These are phyloP conservation scores for Brachypteracias leptosomus DNA, from an alignment of 2,113 vertebrate species.

Conservation along the genomic window DNA sequence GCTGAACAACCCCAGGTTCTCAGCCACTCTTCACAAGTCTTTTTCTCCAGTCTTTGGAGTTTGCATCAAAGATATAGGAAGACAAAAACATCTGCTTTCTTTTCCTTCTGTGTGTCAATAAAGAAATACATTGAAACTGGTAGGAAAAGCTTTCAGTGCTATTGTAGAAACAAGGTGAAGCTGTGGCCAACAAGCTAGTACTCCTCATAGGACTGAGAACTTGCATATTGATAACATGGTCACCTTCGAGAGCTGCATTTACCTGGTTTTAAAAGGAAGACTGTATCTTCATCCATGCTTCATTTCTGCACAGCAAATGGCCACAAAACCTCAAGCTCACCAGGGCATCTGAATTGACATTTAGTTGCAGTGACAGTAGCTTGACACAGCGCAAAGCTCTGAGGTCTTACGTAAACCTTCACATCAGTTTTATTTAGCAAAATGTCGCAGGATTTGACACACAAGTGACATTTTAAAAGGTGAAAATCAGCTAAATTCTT, in stretches of 20 bases:
- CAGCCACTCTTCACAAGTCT: too few species aligned
- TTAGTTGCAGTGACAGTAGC: not conserved
- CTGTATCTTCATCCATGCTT: not conserved
- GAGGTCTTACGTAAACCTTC: not conserved
- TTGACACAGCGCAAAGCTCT: not conserved
- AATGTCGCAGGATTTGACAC: not conserved
- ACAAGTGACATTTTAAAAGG: not conserved
- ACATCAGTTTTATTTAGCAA: not conserved
- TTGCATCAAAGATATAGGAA: not conserved
- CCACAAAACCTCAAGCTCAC: not conserved
- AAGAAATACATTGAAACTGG: not conserved
- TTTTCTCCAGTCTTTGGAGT: too few species aligned
- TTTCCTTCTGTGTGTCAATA: not conserved
- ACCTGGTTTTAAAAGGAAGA: not conserved
- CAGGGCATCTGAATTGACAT: not conserved
- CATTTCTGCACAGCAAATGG: not conserved
- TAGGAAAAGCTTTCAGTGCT: not conserved
- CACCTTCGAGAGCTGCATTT: not conserved
- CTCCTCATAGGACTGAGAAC: too few species aligned
- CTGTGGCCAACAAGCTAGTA: not conserved
- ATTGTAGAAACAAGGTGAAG: not conserved
- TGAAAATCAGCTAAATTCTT: not conserved
- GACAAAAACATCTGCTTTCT: not conserved
- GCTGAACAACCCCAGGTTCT: too few species aligned
- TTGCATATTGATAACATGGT: not conserved